Conservation (phyloP, 2,113 vertebrate genomes). For the Apus apus region DNA sequence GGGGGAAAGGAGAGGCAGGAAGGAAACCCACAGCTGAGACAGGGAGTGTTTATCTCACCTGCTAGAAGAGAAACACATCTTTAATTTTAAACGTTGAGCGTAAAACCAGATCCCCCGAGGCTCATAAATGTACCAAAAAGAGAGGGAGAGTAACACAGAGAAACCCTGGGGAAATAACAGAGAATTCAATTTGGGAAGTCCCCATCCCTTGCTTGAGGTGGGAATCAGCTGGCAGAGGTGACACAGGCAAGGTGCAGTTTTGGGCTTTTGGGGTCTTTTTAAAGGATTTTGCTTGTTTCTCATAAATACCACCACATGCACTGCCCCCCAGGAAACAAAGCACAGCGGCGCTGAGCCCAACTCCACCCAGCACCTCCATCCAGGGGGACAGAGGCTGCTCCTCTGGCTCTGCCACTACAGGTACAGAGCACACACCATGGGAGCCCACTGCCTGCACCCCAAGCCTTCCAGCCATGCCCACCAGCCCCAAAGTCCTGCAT, state of each 20-base stretch:
- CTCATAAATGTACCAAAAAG: constrained; percentile 57
- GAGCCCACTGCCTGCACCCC: background rate
- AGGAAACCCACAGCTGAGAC: constrained; percentile 24
- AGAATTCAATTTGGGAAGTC: constrained; percentile 43
- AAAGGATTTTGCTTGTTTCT: background rate
- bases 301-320: background rate
- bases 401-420: background rate
- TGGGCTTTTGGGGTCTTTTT: background rate
- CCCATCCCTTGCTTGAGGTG: background rate
- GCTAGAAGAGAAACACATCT: constrained; percentile 47
- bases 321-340: background rate
- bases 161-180: constrained; percentile 28
- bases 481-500: background rate
- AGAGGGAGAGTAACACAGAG: background rate
- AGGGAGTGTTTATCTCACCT: constrained; percentile 53
- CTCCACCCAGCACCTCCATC: background rate
- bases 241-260: background rate
- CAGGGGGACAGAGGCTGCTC: background rate
- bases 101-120: constrained; percentile 52
- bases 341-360: accelerated
- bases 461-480: background rate
- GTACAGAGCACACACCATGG: accelerated
- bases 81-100: constrained; percentile 40
- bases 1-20: constrained; percentile 2
- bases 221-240: background rate